Evolutionary conservation across 2,888 invertebrate genomes (phyloP), one percentile per base, ranked within the genome.

Genomic region (Gisinianus flammeolus): DNA sequence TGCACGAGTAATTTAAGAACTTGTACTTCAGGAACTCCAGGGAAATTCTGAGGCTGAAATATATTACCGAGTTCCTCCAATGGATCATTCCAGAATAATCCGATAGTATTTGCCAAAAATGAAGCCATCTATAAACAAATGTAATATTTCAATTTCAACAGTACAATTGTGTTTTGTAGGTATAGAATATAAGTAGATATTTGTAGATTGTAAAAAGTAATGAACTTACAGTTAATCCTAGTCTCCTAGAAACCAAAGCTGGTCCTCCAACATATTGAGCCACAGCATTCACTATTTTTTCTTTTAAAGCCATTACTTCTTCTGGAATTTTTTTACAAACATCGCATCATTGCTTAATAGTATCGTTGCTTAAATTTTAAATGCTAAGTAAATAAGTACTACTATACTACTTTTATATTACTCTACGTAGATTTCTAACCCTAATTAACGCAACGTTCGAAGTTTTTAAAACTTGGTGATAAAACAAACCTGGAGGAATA

Each of bases 1-100:
- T 84, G 83, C 33, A 83, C 80, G 26, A 84, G 75, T 10, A 84
- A 75, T 52, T 80, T 81, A 44, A 83, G 76, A 52, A 83, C 82
- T 72, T 76, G 76, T 30, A 78, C 73, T 56, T 84, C 82, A 1
- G 84, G 77, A 31, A 84, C 81, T 8, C 82, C 84, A 52, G 83
- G 81, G 75, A 84, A 84, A 68, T 84, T 84, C 75, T 83, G 84
- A 6, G 82, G 80, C 1, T 82, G 81, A 72, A 84, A 84, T 8
- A 79, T 78, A 16, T 73, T 78, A 2, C 79, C 81, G 22, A 84
- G 67, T 54, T 84, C 84, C 64, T 84, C 84, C 28, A 84, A 71
- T 0, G 84, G 84, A 52, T 82, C 82, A 10, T 70, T 62, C 84
- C 84, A 84, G n/a, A 77, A 70, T 0, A 73, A 35, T n/a, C 84